A percentile compares a stretch with the other conserved stretches of the same genome.
Conservation (phyloP, 2,888 invertebrate genomes). For the Drosophila stalkeri region DNA sequence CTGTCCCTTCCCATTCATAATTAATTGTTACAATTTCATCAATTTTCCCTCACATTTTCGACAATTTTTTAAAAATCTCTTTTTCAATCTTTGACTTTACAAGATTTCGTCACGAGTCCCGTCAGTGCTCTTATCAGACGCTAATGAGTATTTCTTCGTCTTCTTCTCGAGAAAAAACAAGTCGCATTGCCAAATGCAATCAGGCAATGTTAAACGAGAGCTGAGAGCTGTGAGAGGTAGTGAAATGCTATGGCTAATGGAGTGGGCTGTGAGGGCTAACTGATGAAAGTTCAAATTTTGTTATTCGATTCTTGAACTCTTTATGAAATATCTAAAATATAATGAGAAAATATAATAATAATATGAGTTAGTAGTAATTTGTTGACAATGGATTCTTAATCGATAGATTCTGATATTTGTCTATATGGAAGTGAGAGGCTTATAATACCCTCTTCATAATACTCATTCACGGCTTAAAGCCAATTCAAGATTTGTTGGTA, state of each 20-base stretch:
- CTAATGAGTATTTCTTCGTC: conserved; percentile 67
- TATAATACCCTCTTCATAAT: too few species aligned
- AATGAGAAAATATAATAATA: too few species aligned
- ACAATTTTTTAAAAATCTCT: conserved; percentile 53
- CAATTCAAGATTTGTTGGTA: too few species aligned
- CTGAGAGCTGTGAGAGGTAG: background rate
- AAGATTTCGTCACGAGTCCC: conserved; percentile 70
- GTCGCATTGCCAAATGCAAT: conserved; percentile 48
- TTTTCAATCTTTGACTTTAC: conserved; percentile 66
- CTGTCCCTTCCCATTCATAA: conserved; percentile 45
- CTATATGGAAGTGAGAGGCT: too few species aligned
- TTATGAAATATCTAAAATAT: background rate
- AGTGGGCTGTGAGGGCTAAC: background rate
- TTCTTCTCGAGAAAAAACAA: conserved; percentile 51
- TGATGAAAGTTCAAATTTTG: background rate
- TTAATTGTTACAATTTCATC: conserved; percentile 79
- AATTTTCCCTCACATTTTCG: conserved; percentile 33
- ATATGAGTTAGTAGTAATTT: too few species aligned
- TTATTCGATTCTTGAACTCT: background rate
- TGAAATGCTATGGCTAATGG: background rate
- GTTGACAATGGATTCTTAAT: too few species aligned
- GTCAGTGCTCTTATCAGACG: conserved; percentile 35
- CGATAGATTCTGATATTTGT: too few species aligned
- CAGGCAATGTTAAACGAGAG: conserved; percentile 7
- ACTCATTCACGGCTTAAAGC: too few species aligned